These are phyloP conservation scores for Plusia festucae DNA, from an alignment of 2,888 invertebrate genomes.

Conservation along the genomic window DNA sequence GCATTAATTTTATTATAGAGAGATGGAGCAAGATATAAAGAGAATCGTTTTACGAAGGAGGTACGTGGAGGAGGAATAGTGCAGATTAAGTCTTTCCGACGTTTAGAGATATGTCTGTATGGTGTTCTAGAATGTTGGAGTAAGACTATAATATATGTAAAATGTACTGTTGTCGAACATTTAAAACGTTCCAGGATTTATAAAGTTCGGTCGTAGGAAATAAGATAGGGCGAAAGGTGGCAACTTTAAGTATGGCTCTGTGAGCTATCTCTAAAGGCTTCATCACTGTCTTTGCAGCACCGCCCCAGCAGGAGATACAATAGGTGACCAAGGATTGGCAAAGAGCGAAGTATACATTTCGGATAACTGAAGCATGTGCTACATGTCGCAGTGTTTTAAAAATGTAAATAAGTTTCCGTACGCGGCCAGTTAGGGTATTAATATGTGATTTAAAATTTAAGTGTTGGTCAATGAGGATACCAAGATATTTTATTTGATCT, in stretches of 20 bases:
- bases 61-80: no score
- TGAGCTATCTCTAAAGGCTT: slow-evolving; percentile 9
- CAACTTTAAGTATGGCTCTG: slow-evolving; percentile 12
- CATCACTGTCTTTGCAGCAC: slow-evolving; percentile 7
- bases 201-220: slow-evolving; percentile 13
- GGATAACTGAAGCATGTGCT: slow-evolving; percentile 9
- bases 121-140: slow-evolving; percentile 3
- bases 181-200: slow-evolving; percentile 9
- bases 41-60: no score
- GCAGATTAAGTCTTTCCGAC: background rate
- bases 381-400: slow-evolving; percentile 17
- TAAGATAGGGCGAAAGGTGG: background rate
- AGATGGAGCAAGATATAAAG: no score
- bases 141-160: slow-evolving; percentile 7
- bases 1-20: no score
- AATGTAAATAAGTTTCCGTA: slow-evolving; percentile 16
- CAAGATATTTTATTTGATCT: slow-evolving; percentile 13
- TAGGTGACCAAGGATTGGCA: slow-evolving; percentile 14
- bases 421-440: slow-evolving; percentile 6
- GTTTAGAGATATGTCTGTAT: background rate
- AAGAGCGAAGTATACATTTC: slow-evolving; percentile 15
- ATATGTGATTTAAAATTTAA: slow-evolving; percentile 11
- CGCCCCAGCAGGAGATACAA: slow-evolving; percentile 17
- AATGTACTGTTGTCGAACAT: slow-evolving; percentile 5
- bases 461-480: slow-evolving; percentile 10